phyloP scores from a whole-genome alignment of 2,113 vertebrate genomes.

The Archocentrus centrarchus region DNA sequence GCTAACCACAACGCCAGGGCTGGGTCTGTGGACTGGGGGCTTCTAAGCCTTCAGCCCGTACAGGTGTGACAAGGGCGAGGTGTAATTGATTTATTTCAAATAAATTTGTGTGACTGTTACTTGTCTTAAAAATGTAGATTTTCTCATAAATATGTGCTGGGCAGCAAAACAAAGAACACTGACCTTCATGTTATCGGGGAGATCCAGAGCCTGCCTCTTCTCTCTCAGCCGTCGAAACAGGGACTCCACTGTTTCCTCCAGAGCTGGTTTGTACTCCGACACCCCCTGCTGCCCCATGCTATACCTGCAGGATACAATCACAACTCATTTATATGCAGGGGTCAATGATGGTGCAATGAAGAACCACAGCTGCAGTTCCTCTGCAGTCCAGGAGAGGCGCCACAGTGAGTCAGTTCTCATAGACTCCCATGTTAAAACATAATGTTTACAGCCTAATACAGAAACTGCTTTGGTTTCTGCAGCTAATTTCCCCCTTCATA shows the following conservation, averaged over 20 bases:
- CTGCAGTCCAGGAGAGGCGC: neutral
- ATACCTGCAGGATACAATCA: constrained; percentile 35
- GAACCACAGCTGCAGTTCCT: neutral
- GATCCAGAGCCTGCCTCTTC: constrained; percentile 83
- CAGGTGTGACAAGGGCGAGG: no score
- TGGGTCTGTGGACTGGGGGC: no score
- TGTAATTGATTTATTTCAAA: no score
- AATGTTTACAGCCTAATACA: no score
- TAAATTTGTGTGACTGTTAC: no score
- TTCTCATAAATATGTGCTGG: neutral
- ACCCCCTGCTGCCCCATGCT: constrained; percentile 74
- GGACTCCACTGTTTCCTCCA: constrained; percentile 87
- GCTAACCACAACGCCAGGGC: no score
- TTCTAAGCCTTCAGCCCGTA: no score
- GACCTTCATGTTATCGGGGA: constrained; percentile 91
- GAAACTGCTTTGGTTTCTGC: no score
- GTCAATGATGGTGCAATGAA: no score
- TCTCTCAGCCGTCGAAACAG: constrained; percentile 84
- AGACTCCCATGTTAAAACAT: neutral
- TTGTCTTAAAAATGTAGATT: no score
- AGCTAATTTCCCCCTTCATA: no score
- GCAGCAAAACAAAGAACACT: constrained; percentile 21
- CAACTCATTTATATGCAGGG: neutral
- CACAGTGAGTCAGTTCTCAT: neutral
- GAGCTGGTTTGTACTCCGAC: constrained; percentile 75